Evolutionary conservation across 2,113 vertebrate genomes (phyloP).

Genomic region (Odobenus rosmarus): DNA sequence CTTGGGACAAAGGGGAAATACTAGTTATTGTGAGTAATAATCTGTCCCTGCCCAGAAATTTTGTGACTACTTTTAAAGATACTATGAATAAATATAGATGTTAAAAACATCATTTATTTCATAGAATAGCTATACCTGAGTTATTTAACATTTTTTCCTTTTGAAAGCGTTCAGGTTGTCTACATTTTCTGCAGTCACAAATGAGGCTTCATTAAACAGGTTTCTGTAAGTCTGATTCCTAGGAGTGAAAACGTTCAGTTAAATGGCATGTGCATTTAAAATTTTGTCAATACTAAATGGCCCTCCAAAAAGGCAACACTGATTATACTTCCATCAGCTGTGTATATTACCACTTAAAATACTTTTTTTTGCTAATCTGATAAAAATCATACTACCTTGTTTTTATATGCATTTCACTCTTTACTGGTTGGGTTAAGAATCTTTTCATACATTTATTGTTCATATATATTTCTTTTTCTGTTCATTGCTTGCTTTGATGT

Average conservation of each 20-base stretch:
- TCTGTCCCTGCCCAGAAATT: not conserved
- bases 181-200: not conserved
- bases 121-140: not conserved
- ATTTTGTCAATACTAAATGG: not conserved
- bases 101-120: not conserved
- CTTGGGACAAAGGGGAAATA: not conserved
- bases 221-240: constrained; percentile 20
- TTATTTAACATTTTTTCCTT: not conserved
- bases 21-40: not conserved
- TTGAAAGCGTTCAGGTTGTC: not conserved
- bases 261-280: not conserved
- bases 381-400: not conserved
- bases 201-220: not conserved
- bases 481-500: not conserved
- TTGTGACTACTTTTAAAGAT: not conserved
- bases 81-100: not conserved
- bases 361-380: not conserved
- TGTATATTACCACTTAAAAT: not conserved
- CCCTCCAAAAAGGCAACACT: not conserved
- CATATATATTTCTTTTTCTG: not conserved
- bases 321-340: not conserved
- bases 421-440: not conserved
- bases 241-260: not conserved
- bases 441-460: not conserved
- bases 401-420: not conserved